Percentiles rank a stretch among this genome's conserved stretches.
Conservation (phyloP, 2,797 vertebrate genomes). For the Craterocephalus amniculus region DNA sequence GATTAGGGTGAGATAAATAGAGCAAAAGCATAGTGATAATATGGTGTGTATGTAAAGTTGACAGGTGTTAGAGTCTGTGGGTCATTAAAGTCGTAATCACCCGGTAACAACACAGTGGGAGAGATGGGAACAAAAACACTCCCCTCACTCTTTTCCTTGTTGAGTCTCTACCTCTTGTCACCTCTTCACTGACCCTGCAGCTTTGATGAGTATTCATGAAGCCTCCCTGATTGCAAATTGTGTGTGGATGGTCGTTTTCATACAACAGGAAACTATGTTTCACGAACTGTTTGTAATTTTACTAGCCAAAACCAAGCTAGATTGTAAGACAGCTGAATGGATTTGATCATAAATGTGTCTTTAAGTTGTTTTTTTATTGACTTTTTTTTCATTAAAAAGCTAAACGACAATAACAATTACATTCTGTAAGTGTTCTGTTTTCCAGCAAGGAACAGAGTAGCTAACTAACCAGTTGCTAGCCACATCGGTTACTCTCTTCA, state of each 20-base stretch:
- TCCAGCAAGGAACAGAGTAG: too few species aligned
- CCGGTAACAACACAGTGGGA: slow-evolving; percentile 59
- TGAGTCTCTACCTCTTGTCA: slow-evolving; percentile 20
- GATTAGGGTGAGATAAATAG: slow-evolving; percentile 24
- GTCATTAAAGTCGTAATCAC: slow-evolving; percentile 70
- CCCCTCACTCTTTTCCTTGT: slow-evolving; percentile 1
- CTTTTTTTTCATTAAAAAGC: too few species aligned
- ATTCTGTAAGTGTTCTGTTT: too few species aligned
- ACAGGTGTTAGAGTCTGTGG: slow-evolving; percentile 68
- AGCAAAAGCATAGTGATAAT: slow-evolving; percentile 11
- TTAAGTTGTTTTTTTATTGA: too few species aligned
- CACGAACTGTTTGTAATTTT: not conserved
- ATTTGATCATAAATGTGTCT: too few species aligned
- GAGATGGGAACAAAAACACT: slow-evolving; percentile 31
- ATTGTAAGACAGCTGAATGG: too few species aligned
- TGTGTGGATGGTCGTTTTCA: not conserved
- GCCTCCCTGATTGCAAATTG: slow-evolving; percentile 30
- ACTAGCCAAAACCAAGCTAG: too few species aligned
- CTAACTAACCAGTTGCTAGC: too few species aligned
- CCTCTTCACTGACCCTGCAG: slow-evolving; percentile 43
- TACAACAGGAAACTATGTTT: not conserved
- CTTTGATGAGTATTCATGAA: slow-evolving; percentile 39
- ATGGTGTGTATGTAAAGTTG: slow-evolving; percentile 46
- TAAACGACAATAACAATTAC: too few species aligned
- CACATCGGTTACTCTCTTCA: too few species aligned